Percentiles rank a stretch among this genome's conserved stretches.
These are phyloP conservation scores for Hoplostethus atlanticus DNA, from an alignment of 2,797 vertebrate species.

Conservation along the genomic window DNA sequence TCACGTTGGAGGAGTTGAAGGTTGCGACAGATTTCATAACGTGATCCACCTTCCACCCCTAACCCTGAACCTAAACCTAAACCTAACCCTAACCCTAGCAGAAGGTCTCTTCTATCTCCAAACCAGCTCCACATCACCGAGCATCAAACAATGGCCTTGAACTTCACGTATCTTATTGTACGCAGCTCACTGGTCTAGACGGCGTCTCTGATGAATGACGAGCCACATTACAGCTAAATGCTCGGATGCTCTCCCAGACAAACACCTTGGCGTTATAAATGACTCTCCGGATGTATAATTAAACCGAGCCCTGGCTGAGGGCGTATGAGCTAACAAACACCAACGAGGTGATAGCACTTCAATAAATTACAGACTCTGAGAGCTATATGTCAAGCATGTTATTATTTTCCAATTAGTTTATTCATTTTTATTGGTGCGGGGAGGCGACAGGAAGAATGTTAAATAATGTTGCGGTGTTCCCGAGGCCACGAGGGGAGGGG, in stretches of 20 bases:
- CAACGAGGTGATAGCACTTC: slow-evolving; percentile 22
- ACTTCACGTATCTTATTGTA: slow-evolving; percentile 20
- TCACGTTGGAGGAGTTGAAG: too few species aligned
- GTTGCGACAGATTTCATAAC: too few species aligned
- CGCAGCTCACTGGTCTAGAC: neutral
- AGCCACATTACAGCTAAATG: slow-evolving; percentile 7
- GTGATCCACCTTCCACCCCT: too few species aligned
- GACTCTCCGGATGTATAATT: slow-evolving; percentile 28
- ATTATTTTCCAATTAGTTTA: slow-evolving; percentile 64
- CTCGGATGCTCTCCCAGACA: slow-evolving; percentile 2
- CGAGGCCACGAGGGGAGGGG: slow-evolving; percentile 21
- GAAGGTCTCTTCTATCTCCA: too few species aligned
- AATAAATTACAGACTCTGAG: neutral
- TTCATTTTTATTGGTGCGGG: slow-evolving; percentile 45
- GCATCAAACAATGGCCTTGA: slow-evolving; percentile 15
- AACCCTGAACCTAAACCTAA: too few species aligned
- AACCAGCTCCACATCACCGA: neutral
- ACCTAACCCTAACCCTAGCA: too few species aligned
- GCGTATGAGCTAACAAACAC: slow-evolving; percentile 7
- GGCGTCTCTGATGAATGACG: slow-evolving; percentile 14
- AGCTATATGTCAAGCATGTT: slow-evolving; percentile 27
- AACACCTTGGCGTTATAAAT: slow-evolving; percentile 14
- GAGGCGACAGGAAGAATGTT: slow-evolving; percentile 46
- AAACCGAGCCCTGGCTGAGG: neutral
- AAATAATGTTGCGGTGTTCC: slow-evolving; percentile 31